Base-by-base conservation (phyloP, 30 jellyfish, hydroid and myxozoan genomes). In the Turritopsis dohrnii region DNA sequence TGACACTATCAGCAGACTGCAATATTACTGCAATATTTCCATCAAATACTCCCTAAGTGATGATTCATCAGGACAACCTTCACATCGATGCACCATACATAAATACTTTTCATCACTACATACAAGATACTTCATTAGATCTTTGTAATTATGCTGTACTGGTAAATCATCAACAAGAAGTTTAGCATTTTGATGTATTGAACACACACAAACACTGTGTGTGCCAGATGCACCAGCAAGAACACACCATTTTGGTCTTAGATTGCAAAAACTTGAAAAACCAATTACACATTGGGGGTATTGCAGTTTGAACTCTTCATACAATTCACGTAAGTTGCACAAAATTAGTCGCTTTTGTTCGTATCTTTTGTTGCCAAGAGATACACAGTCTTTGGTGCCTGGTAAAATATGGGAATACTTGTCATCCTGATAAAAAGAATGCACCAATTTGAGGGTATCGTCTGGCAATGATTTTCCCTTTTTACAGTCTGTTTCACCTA, bases 201-300 rank as follows among this genome's bases (percentile, higher is more conserved):
- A 75, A 89, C 97, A 91, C 24, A 85, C 88, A 81, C 96, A 90
- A 18, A 91, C 97, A 1, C 91, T 82, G 84, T 91, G 97, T 8
- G 97, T 84, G 26, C 94, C 96, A 29, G 92, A 77, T 52, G 84
- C 79, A 19, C 97, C 97, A 71, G 89, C 97, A 22, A 80, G 20
- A 22, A 87, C 60, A 75, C 93, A 82, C 84, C 92, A 84, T 75
- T 87, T 91, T 71, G 96, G 97, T 79, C 96, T 28, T 84, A 91
- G 71, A 25, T 27, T 71, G 52, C 86, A 74, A 79, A 91, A 91
- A 81, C 71, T 91, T 23, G 95, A 91, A 65, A 91, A 87, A 53
- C 95, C 94, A 16, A 91, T 71, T 72, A 54, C 79, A 8, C 21
- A 52, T 20, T 87, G 77, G 22, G 94, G 91, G 82, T 69, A 52